Evolutionary conservation across 2,888 invertebrate genomes (phyloP).

Genomic region (Gonocerus acuteangulatus): DNA sequence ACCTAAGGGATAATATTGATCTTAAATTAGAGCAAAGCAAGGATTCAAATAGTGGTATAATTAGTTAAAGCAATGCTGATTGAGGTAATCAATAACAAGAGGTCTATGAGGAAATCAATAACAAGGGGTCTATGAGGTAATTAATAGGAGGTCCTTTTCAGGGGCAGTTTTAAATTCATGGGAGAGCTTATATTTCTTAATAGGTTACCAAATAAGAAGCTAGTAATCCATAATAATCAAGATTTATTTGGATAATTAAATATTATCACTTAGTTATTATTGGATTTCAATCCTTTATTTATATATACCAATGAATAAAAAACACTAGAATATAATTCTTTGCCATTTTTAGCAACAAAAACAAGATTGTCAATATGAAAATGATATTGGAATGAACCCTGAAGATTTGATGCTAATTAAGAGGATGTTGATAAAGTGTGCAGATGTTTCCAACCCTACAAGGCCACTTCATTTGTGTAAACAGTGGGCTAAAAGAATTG

Average conservation of each 20-base stretch:
- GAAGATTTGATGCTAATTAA: slow-evolving; percentile 83
- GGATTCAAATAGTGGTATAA: slow-evolving; percentile 1
- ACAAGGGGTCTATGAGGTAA: too few relatives aligned
- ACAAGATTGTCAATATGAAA: slow-evolving; percentile 35
- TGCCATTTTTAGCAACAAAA: background rate
- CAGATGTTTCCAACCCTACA: slow-evolving; percentile 95
- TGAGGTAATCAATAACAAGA: background rate
- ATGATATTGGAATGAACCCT: slow-evolving; percentile 43
- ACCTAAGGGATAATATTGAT: background rate
- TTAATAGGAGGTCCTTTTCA: background rate
- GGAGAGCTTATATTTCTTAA: background rate
- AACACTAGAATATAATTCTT: too few relatives aligned
- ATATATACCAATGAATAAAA: too few relatives aligned
- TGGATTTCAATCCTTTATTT: too few relatives aligned
- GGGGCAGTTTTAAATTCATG: background rate
- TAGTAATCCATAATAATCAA: too few relatives aligned
- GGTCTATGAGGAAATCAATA: too few relatives aligned
- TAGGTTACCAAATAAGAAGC: too few relatives aligned
- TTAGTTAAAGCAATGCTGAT: background rate
- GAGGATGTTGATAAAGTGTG: slow-evolving; percentile 96
- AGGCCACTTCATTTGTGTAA: slow-evolving; percentile 73
- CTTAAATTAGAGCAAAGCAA: background rate
- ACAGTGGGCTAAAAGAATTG: slow-evolving; percentile 92
- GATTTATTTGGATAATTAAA: too few relatives aligned
- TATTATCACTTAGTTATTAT: too few relatives aligned